Base-by-base conservation (phyloP, 2,888 invertebrate species). In the Timandra comae region DNA sequence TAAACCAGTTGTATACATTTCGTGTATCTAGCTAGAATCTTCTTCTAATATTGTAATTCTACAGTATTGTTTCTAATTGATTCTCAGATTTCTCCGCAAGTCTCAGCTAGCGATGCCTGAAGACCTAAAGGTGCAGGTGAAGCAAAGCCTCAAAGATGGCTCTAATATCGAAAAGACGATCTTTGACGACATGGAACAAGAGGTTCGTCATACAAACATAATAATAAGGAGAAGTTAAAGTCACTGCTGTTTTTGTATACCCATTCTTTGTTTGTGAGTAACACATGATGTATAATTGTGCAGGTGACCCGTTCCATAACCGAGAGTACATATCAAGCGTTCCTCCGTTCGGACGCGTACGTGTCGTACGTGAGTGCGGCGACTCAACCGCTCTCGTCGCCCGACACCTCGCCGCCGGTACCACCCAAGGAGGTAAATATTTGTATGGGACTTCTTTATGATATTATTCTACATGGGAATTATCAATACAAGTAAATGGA, bases 291-390 rank as follows among this genome's bases (percentile, higher is more conserved):
- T n/a, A n/a, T n/a, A n/a, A n/a, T n/a, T n/a, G n/a, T n/a, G 9
- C 70, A 88, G 82, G 92, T 95, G 59, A 96, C 96, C 66, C 88
- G 90, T 25, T 90, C 93, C 38, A 95, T 98, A 70, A 92, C 92
- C 46, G 92, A 93, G 69, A 93, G 95, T 39, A 93, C 95, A 42
- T 98, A 98, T 86, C 94, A 94, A 37, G 93, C 95, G 77, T 98
- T 98, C 84, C 89, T 98, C 48, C 93, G 93, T 56, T 97, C 97
- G 56, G 97, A 97, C 62, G 90, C 94, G 76, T 98, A 97, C 88
- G 91, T 97, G 63, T 89, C 91, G 68, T 92, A 93, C 80, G 91
- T 94, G 43, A 69, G 96, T 94, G 79, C 90, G 89, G 87, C 98
- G 93, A 88, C 91, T 93, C 75, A 87, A 88, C 94, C 80, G 89